Evolutionary conservation across 2,888 invertebrate species (phyloP), one percentile per base, ranked within the genome.

Genomic region (Eubasilissa splendida): DNA sequence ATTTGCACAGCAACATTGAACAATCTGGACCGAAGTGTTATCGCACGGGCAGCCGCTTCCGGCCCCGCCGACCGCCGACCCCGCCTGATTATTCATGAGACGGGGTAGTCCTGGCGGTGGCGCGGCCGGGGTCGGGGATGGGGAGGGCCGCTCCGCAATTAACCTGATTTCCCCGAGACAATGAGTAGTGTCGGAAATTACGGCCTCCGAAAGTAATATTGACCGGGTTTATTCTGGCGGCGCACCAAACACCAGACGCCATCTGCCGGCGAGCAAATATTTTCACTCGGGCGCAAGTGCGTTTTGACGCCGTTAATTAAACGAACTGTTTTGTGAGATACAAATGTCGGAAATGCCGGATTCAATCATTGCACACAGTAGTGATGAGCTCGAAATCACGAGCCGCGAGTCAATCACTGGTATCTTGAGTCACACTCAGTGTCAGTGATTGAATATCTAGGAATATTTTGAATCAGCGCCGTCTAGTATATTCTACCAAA

Each of bases 151-250:
- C 80, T 59, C 80, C 80, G 75, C 80, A 80, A 80, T 80, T 80
- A 80, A 80, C 80, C 80, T 76, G 80, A 68, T 80, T 80, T 80
- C 76, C 31, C 76, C 54, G 68, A 80, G 76, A 80, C 80, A 80
- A 80, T 80, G 68, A n/a, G 50, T 33, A 76, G 76, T 68, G 66
- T 76, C 76, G 80, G 80, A 76, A 80, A 76, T 80, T 80, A 80
- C 71, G 79, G 63, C 63, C 33, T 33, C 68, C 68, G 52, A 68
- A 68, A 71, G 54, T 71, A 71, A 54, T 54, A 71, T 33, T 54
- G 22, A 54, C 33, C 53, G 22, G 14, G 68, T 33, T 33, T 22
- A 22, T 22, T 33, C 66, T 42, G 42, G 66, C 42, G 33, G 66
- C 42, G 66, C 66, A 42, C 50, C 68, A 68, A 68, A 50, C 68